Base-by-base conservation (phyloP, 2,113 vertebrate genomes). In the Mellivora capensis region DNA sequence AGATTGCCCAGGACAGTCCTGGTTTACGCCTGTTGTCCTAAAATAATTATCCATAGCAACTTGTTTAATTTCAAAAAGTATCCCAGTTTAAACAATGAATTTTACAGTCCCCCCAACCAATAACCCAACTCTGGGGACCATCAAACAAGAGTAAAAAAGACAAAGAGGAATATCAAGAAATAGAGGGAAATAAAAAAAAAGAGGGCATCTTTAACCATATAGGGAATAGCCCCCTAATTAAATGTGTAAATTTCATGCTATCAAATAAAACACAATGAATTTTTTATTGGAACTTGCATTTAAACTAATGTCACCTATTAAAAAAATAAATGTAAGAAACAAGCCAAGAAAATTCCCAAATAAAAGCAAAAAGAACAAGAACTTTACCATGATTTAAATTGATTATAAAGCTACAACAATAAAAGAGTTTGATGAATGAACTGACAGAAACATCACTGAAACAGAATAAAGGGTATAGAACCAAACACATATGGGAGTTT, bases 381-480 rank as follows among this genome's bases (percentile, higher is more conserved):
- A 84, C 39, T 39, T 81, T 44, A 20, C 11, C 34, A 42, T 54
- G 11, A 84, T 92, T 93, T 91, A 90, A 87, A 80, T 27, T 27
- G 25, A 88, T 93, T 85, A 37, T 91, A 91, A 96, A 80, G 29
- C 20, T 76, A 72, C 13, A 62, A 71, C n/a, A 84, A 88, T 76
- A 54, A 61, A 90, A 69, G 20, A 93, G n/a, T 39, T 77, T 80
- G 54, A 81, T 62, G 71, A 72, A 82, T 64, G 27, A 83, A 93
- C 15, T 94, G 62, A 90, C 25, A 77, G 72, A 86, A 93, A 83
- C 61, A 42, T 86, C 67, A 87, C 0, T 61, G 59, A 90, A 90
- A 76, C 54, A 88, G 71, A 96, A 91, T 90, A 54, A 95, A 97
- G 20, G 31, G 80, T 77, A 39, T 61, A 96, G 71, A 85, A 31